Conservation (phyloP, 2,888 invertebrate species). For the Heterodera filipjevi region DNA sequence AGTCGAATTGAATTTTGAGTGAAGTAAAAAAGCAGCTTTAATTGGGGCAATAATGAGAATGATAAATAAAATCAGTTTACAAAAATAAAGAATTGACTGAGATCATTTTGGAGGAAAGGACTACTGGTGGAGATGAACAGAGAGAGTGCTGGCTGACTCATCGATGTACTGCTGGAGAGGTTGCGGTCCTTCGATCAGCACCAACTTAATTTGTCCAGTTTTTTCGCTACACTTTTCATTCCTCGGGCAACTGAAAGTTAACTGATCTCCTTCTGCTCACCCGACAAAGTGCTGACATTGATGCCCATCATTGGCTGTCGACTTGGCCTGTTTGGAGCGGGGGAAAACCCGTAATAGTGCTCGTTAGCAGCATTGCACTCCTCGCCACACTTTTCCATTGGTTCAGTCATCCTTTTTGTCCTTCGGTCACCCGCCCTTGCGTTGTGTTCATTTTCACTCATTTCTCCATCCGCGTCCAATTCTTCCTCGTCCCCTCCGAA, state of each 20-base stretch:
- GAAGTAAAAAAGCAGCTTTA: neutral
- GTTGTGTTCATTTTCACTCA: constrained; percentile 25
- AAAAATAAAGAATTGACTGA: neutral
- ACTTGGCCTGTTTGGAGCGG: constrained; percentile 26
- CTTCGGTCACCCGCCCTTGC: neutral
- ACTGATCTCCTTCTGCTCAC: neutral
- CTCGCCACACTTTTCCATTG: neutral
- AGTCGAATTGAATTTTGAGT: neutral
- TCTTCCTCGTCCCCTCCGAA: constrained; percentile 19
- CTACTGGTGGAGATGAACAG: neutral
- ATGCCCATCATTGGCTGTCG: constrained; percentile 40
- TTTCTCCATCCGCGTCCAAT: constrained; percentile 33
- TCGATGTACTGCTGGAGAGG: neutral
- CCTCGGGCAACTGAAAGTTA: neutral
- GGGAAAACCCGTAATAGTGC: constrained; percentile 25
- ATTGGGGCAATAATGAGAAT: neutral
- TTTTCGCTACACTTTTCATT: neutral
- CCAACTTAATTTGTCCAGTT: constrained; percentile 17
- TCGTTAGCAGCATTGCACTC: constrained; percentile 14
- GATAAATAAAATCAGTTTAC: neutral
- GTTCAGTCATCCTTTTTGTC: neutral
- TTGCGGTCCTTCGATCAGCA: neutral
- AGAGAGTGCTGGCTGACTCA: neutral
- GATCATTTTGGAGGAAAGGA: neutral
- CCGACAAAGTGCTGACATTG: constrained; percentile 34